phyloP scores from a whole-genome alignment of 1,140 invertebrate genomes.

The Pseudomyrmex dendroicus region DNA sequence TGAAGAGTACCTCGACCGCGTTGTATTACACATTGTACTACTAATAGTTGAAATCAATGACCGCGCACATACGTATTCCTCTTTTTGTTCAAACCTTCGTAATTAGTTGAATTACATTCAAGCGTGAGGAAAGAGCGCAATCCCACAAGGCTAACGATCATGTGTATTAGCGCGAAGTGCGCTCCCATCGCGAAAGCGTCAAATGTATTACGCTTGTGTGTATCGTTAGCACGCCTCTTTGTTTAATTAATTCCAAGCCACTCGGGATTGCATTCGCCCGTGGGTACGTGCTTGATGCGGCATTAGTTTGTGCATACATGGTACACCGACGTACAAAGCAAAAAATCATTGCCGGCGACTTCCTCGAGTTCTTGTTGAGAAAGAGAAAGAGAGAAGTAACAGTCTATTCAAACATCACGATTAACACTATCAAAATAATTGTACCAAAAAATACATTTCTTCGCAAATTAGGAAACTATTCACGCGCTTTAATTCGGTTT shows the following conservation, averaged over 20 bases:
- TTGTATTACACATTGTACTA: background rate
- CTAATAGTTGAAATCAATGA: slow-evolving; percentile 3
- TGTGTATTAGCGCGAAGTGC: background rate
- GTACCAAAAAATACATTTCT: background rate
- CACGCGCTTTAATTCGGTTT: slow-evolving; percentile 35
- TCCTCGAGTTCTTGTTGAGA: no score
- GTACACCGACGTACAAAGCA: background rate
- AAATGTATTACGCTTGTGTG: slow-evolving; percentile 26
- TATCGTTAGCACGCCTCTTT: slow-evolving; percentile 61
- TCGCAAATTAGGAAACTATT: background rate
- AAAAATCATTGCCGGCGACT: no score
- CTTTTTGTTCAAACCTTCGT: slow-evolving; percentile 3
- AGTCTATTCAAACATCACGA: background rate
- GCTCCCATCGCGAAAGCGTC: slow-evolving; percentile 34
- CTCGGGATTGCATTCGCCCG: background rate
- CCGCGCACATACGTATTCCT: background rate
- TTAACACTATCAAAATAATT: background rate
- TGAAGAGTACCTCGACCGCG: background rate
- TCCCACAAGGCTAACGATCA: background rate
- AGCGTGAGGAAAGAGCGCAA: slow-evolving; percentile 5
- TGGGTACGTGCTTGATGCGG: slow-evolving; percentile 43
- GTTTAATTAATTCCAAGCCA: slow-evolving; percentile 62
- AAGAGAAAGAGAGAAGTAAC: no score
- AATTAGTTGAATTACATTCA: slow-evolving; percentile 37
- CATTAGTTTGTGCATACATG: slow-evolving; percentile 35